phyloP scores from a whole-genome alignment of 2,797 vertebrate species.

The Hydrocynus forskahlii region DNA sequence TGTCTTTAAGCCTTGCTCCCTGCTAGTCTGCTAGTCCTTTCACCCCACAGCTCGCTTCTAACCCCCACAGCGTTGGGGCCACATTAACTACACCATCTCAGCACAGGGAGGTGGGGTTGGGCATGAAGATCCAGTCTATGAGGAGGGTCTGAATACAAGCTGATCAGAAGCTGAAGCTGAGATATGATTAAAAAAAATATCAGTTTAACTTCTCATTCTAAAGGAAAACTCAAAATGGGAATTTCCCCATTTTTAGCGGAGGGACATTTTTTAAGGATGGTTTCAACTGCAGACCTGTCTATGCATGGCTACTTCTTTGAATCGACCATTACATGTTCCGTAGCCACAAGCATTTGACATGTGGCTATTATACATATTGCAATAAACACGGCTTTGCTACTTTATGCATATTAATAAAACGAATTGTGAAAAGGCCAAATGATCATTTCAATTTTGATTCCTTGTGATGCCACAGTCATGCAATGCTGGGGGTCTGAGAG shows the following conservation, averaged over 20 bases:
- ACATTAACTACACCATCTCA: neutral
- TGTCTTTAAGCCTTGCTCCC: neutral
- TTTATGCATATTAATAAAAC: too few species aligned
- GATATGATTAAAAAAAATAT: neutral
- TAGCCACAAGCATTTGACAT: neutral
- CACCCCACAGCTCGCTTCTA: neutral
- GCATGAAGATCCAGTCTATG: neutral
- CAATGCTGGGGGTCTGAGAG: too few species aligned
- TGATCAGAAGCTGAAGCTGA: neutral
- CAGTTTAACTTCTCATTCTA: neutral
- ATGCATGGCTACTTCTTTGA: too few species aligned
- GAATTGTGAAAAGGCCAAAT: too few species aligned
- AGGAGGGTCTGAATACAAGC: neutral
- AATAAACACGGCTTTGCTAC: neutral
- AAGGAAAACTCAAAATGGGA: neutral
- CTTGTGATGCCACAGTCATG: too few species aligned
- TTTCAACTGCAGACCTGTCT: too few species aligned
- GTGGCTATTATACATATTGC: neutral
- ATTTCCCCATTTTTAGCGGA: neutral
- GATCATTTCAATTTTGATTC: too few species aligned
- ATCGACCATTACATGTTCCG: too few species aligned
- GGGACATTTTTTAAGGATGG: too few species aligned
- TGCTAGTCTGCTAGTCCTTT: neutral
- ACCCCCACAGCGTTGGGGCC: neutral
- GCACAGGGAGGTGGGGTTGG: neutral